A percentile compares a stretch with the other conserved stretches of the same genome.
phyloP scores from a whole-genome alignment of 2,113 vertebrate species.

The Phoxinus phoxinus region DNA sequence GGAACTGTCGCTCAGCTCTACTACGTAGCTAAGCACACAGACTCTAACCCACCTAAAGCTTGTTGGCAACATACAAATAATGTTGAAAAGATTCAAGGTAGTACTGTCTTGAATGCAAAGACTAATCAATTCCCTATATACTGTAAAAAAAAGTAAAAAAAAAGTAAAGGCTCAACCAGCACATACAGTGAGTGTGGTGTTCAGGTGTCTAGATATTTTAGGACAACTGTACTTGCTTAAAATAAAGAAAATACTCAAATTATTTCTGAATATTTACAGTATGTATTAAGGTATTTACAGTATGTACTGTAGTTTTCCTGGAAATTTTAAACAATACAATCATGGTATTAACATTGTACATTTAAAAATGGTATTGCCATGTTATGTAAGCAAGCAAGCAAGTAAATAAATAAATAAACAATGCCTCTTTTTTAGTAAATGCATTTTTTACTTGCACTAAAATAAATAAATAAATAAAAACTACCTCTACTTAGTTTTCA shows the following conservation, averaged over 20 bases:
- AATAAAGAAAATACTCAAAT: background rate
- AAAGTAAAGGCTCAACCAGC: no score
- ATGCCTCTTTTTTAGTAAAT: no score
- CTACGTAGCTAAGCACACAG: constrained; percentile 53
- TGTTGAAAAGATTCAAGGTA: background rate
- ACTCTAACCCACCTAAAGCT: constrained; percentile 5
- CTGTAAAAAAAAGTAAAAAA: background rate
- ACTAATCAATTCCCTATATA: background rate
- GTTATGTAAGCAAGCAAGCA: no score
- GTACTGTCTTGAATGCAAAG: background rate
- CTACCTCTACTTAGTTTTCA: no score
- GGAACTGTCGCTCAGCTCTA: background rate
- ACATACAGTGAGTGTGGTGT: no score
- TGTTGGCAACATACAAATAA: background rate
- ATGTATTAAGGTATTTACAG: background rate
- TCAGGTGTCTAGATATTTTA: background rate
- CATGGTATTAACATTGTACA: background rate
- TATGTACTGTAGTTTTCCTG: no score
- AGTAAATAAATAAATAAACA: background rate
- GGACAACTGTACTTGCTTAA: background rate
- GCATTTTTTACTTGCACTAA: no score
- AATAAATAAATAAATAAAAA: no score
- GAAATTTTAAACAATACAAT: background rate
- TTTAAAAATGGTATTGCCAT: background rate
- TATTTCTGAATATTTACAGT: background rate